These are phyloP conservation scores for Pseudomyrmex flavicornis DNA, from an alignment of 1,140 invertebrate species.

Conservation along the genomic window DNA sequence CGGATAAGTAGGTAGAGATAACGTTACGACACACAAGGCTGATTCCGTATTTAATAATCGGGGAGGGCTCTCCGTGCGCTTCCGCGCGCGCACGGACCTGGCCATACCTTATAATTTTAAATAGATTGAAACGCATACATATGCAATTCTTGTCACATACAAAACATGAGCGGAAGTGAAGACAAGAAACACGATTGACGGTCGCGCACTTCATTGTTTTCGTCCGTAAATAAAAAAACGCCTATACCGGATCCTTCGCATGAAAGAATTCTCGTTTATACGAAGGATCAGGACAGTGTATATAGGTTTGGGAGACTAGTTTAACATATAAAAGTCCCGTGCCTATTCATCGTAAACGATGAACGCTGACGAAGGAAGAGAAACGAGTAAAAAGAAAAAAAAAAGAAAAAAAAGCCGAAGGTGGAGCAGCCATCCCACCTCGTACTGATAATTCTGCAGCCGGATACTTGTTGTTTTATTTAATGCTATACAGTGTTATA, in stretches of 20 bases:
- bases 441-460: conserved; percentile 84
- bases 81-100: conserved; percentile 21
- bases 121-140: conserved; percentile 50
- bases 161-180: conserved; percentile 22
- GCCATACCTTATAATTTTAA: conserved; percentile 54
- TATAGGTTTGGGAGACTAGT: conserved; percentile 68
- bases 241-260: conserved; percentile 56
- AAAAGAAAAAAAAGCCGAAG: conserved; percentile 76
- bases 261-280: conserved; percentile 36
- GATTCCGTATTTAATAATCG: conserved; percentile 81
- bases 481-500: conserved; percentile 86
- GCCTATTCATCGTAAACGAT: conserved; percentile 76
- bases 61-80: conserved; percentile 4
- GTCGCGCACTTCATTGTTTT: conserved; percentile 57
- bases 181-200: conserved; percentile 48
- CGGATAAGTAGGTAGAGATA: conserved; percentile 71
- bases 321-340: conserved; percentile 75
- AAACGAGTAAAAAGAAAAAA: conserved; percentile 51
- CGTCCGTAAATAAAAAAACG: conserved; percentile 55
- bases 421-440: conserved; percentile 86
- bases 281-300: conserved; percentile 52
- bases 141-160: conserved; percentile 50
- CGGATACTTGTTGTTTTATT: conserved; percentile 85
- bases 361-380: conserved; percentile 64
- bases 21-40: conserved; percentile 81